Conservation (phyloP, 1,140 invertebrate species). For the Drosophila equinoxialis region DNA sequence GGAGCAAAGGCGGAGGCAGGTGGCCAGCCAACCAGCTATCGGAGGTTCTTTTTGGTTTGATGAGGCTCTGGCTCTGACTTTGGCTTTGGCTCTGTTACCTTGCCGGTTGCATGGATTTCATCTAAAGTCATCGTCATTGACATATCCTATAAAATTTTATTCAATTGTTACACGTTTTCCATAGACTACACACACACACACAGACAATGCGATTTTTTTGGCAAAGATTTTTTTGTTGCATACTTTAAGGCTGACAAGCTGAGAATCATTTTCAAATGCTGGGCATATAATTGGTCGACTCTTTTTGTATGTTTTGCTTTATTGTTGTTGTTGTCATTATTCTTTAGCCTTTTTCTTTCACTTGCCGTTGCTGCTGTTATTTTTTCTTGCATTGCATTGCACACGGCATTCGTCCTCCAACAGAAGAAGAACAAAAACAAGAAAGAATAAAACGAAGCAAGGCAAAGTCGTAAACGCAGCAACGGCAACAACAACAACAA, state of each 20-base stretch:
- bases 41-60: slow-evolving; percentile 18
- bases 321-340: slow-evolving; percentile 26
- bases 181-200: background rate
- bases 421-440: slow-evolving; percentile 26
- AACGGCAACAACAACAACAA: slow-evolving; percentile 32
- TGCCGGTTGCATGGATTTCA: slow-evolving; percentile 70
- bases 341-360: slow-evolving; percentile 52
- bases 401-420: slow-evolving; percentile 77
- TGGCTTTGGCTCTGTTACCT: slow-evolving; percentile 32
- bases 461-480: slow-evolving; percentile 55
- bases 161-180: background rate
- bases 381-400: slow-evolving; percentile 70
- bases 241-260: background rate
- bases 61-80: slow-evolving; percentile 1
- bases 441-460: slow-evolving; percentile 7
- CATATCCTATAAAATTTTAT: slow-evolving; percentile 33
- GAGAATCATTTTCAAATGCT: background rate
- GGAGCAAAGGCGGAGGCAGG: slow-evolving; percentile 47
- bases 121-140: slow-evolving; percentile 32
- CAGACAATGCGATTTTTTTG: too few relatives aligned
- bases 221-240: background rate
- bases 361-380: slow-evolving; percentile 32
- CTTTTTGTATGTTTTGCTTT: background rate
- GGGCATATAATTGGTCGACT: background rate
- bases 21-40: slow-evolving; percentile 56